Evolutionary conservation across 2,888 invertebrate species (phyloP).

Genomic region (Monochamus alternatus): DNA sequence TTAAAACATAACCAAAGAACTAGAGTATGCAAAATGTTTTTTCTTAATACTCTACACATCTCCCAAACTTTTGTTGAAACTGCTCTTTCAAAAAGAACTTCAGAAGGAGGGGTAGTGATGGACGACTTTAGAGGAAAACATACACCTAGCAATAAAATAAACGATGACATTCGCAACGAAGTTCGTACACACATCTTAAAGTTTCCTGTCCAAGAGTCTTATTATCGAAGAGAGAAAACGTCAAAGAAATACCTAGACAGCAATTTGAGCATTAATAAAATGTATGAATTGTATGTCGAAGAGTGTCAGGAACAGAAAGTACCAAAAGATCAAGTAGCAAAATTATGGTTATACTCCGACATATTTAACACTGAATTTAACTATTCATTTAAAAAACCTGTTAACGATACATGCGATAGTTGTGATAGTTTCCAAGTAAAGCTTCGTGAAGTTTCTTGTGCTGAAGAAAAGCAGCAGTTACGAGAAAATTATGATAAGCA

Average conservation of each 20-base stretch:
- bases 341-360: not conserved
- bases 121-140: not conserved
- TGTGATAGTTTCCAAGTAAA: not conserved
- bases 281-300: not conserved
- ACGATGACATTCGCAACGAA: not conserved
- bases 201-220: not conserved
- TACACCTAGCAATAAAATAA: not conserved
- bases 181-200: not conserved
- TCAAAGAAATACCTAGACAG: not conserved
- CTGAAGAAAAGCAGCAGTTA: not conserved
- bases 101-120: not conserved
- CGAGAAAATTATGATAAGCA: not conserved
- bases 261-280: not conserved
- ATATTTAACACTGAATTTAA: not conserved
- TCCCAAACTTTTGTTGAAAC: not conserved
- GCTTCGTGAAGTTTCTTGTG: not conserved
- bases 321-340: not conserved
- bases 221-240: not conserved
- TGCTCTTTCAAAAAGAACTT: not conserved
- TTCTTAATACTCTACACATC: not conserved
- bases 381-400: not conserved
- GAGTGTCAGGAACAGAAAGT: not conserved
- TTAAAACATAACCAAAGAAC: too few relatives aligned
- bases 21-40: too few relatives aligned
- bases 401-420: not conserved